A percentile compares a stretch with the other conserved stretches of the same genome.
Conservation (phyloP, 2,797 vertebrate species). For the Xiphorhynchus erythropygius region DNA sequence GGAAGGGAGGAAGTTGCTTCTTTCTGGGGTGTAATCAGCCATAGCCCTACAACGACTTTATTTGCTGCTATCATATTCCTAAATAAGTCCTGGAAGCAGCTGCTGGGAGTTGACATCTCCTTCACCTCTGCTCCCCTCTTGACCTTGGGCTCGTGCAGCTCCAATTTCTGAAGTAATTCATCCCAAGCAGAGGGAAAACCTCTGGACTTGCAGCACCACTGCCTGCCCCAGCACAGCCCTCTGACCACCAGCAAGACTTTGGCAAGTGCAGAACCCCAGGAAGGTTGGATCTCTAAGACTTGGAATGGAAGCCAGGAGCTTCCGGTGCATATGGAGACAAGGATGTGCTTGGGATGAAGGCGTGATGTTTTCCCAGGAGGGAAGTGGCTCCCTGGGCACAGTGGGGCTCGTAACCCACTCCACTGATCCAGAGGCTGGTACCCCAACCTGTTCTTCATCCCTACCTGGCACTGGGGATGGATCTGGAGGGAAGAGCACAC, state of each 20-base stretch:
- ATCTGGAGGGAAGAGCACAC: background rate
- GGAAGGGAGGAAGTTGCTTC: background rate
- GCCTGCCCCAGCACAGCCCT: background rate
- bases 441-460: rapidly evolving
- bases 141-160: background rate
- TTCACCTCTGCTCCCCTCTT: slow-evolving; percentile 1
- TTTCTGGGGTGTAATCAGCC: background rate
- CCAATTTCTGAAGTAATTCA: background rate
- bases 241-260: rapidly evolving
- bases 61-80: background rate
- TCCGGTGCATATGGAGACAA: background rate
- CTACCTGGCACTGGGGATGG: background rate
- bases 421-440: background rate
- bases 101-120: background rate
- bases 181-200: background rate
- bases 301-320: background rate
- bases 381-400: rapidly evolving
- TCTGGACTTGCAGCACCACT: background rate
- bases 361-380: no score
- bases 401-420: rapidly evolving
- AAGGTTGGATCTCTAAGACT: background rate
- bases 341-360: background rate
- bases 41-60: background rate
- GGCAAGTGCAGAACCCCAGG: rapidly evolving
- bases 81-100: slow-evolving; percentile 16